Evolutionary conservation across 2,113 vertebrate genomes (phyloP).

Genomic region (Porphyrio hochstetteri): DNA sequence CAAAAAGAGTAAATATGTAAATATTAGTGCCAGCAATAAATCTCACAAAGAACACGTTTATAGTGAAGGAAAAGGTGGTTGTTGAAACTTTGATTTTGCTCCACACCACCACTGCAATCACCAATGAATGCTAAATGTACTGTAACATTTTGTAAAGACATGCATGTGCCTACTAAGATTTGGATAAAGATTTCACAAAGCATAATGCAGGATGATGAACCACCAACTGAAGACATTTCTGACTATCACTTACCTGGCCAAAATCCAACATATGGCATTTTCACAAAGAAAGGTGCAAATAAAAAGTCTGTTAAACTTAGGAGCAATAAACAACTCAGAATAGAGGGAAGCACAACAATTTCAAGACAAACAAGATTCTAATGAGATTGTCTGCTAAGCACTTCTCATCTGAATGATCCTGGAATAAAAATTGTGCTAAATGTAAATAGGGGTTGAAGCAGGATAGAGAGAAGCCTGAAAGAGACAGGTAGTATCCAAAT

Average conservation of each 20-base stretch:
- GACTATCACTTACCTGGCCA: neutral
- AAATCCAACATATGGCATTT: neutral
- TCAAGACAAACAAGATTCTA: neutral
- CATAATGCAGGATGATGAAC: neutral
- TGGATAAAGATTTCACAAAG: neutral
- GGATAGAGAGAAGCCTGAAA: neutral
- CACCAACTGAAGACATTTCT: neutral
- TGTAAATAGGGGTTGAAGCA: neutral
- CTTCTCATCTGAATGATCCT: neutral
- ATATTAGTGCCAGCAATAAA: conserved; percentile 21
- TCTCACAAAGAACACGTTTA: neutral
- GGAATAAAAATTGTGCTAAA: neutral
- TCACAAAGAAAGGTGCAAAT: neutral
- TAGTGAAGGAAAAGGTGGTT: neutral
- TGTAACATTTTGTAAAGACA: neutral
- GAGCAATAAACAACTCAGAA: neutral
- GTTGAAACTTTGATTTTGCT: neutral
- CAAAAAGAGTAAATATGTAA: conserved; percentile 35
- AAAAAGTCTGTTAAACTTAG: neutral
- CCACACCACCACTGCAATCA: neutral
- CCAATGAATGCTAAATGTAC: neutral
- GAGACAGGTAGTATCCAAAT: neutral
- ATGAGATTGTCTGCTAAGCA: neutral
- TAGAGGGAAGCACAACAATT: neutral
- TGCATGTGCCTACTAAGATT: neutral